Evolutionary conservation across 2,113 vertebrate genomes (phyloP), one percentile per base, ranked within the genome.

Genomic region (Malurus elegans): DNA sequence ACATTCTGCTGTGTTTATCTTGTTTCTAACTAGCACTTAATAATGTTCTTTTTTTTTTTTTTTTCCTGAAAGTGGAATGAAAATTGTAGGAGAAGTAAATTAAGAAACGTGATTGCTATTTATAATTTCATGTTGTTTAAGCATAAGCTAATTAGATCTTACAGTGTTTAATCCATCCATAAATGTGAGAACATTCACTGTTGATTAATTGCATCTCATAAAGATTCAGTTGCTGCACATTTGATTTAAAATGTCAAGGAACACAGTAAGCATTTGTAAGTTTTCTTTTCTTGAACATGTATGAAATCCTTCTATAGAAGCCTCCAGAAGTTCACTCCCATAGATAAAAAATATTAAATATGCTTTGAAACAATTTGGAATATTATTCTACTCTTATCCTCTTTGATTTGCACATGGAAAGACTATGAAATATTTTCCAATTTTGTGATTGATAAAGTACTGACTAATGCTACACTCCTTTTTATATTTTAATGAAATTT

Each of bases 241-340:
- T 87, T 92, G 29, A 71, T 56, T 89, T 75, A 79, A 93, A 93
- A 93, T 87, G 45, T 86, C 89, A 93, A 70, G 50, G 47, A 90
- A 84, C 29, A 65, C 17, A 64, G 26, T 31, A 91, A 84, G 81
- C 11, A 81, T 71, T 81, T 75, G 3, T 50, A 29, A 70, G 12
- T 34, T 85, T 69, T 40, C 4, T 61, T n/a, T 72, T 64, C 67
- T 58, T 73, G 14, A 70, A 62, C 12, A 29, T 11, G 8, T 7
- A 18, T 31, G 14, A 8, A 48, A 12, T 78, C 29, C 15, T 40
- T 57, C 16, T 34, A 26, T 7, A 56, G 26, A 19, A 80, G 8
- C 12, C 62, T 11, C 9, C 20, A 71, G 29, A 83, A 65, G 1
- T 44, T 44, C 5, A 12, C 2, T 18, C 3, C 4, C 2, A 12